These are phyloP conservation scores for Pteropus alecto DNA, from an alignment of 2,113 vertebrate species.

Conservation along the genomic window DNA sequence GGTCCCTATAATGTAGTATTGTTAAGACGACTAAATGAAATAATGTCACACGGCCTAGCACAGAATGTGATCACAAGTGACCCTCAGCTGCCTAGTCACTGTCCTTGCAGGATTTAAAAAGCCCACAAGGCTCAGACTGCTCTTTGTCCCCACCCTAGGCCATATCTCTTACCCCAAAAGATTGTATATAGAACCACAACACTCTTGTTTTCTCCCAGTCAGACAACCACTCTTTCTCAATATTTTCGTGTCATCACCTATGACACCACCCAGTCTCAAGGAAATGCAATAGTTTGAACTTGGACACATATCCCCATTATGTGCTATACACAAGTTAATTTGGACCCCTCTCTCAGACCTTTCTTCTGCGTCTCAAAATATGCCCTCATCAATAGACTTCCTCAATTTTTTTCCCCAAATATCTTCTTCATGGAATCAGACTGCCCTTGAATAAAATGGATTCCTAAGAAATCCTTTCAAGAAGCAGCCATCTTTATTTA, in stretches of 20 bases:
- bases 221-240: neutral
- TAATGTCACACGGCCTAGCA: neutral
- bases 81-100: neutral
- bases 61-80: neutral
- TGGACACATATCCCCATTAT: neutral
- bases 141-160: neutral
- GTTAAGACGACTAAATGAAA: neutral
- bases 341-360: neutral
- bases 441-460: neutral
- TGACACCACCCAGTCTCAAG: neutral
- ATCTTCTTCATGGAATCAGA: neutral
- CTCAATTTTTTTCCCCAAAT: neutral
- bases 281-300: neutral
- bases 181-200: neutral
- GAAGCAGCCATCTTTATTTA: neutral
- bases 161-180: neutral
- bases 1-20: neutral
- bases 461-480: neutral
- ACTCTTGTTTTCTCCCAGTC: neutral
- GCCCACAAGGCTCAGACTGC: neutral
- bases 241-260: neutral
- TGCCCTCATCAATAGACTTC: neutral
- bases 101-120: neutral
- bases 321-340: neutral
- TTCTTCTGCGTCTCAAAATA: neutral